Base-by-base conservation (phyloP, 2,888 invertebrate species). In the Temnothorax rugatulus region DNA sequence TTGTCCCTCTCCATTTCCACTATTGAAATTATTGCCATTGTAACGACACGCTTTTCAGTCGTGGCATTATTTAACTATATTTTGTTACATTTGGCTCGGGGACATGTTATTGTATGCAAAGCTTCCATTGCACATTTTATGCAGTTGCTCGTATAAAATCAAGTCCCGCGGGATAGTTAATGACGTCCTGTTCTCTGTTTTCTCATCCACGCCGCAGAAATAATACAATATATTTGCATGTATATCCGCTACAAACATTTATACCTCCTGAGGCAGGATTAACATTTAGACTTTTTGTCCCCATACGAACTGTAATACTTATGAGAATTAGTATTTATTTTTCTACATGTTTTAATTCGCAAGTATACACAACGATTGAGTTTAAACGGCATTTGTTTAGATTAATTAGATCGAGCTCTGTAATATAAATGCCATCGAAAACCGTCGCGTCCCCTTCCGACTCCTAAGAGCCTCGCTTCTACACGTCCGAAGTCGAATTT, bases 151-250 rank as follows among this genome's bases (percentile, higher is more conserved):
- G n/a, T 59, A 25, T 57, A 59, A 79, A 79, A 79, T 79, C 79
- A 18, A 79, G 18, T 79, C 57, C 21, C 74, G 13, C 13, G 47
- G 50, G 44, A 71, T 57, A 59, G 54, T 59, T 79, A 79, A 79
- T 73, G 74, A 79, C 74, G 74, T 79, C 47, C 79, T 47, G 73
- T 79, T 73, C 57, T 73, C 54, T 54, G 34, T 64, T 76, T 38
- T 76, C 38, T 34, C 29, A 18, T 57, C 18, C 25, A 47, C 34
- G n/a, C 38, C 25, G 13, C 25, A 34, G 44, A n/a, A 57, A 34
- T 79, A 79, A 79, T 73, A 79, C n/a, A 63, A 79, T 79, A 54
- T 79, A 57, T 34, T n/a, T 21, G 54, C 50, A 21, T 38, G 71
- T 41, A 18, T 52, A 69, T 68, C 52, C 52, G 38, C 41, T 25